Evolutionary conservation across 2,888 invertebrate species (phyloP), one percentile per base, ranked within the genome.

Genomic region (Drosophila neotestacea): DNA sequence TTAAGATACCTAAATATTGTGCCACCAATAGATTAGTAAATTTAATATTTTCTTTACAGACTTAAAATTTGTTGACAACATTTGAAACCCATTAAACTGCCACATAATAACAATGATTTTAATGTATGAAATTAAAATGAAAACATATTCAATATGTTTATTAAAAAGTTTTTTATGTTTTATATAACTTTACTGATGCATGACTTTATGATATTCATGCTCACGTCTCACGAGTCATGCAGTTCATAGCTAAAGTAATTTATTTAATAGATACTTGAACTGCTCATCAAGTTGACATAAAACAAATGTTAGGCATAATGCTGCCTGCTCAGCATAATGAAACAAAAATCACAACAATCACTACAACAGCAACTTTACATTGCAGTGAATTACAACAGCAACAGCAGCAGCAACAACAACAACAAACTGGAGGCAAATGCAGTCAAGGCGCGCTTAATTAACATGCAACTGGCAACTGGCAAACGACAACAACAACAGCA

Each of bases 361-460:
- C 51, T 36, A 50, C 41, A 76, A 55, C 70, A 74, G 64, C 63
- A 74, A 66, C 63, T 77, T 73, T 71, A 56, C 50, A 65, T 70
- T 76, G 11, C 72, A 79, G 78, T 68, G 71, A 61, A 63, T 68
- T 38, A 30, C 62, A 54, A 6, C 46, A 61, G 44, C 47, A 69
- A 41, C 50, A 69, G 41, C 60, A 67, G 38, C 56, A 74, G 6
- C 56, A 56, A 38, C 61, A 74, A 30, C 56, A 58, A 47, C 44
- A 46, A 27, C 50, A 62, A 39, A 50, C 60, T 75, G 73, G 50
- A 68, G 73, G 73, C 62, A 75, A 85, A 83, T 88, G 76, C 80
- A 87, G 80, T 86, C 84, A 88, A 88, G 89, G 85, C 73, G 87
- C 71, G 68, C 82, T 85, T 85, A 85, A 85, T 85, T 85, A 85